These are phyloP conservation scores for Pediacus dermestoides DNA, from an alignment of 2,888 invertebrate genomes.

Conservation along the genomic window DNA sequence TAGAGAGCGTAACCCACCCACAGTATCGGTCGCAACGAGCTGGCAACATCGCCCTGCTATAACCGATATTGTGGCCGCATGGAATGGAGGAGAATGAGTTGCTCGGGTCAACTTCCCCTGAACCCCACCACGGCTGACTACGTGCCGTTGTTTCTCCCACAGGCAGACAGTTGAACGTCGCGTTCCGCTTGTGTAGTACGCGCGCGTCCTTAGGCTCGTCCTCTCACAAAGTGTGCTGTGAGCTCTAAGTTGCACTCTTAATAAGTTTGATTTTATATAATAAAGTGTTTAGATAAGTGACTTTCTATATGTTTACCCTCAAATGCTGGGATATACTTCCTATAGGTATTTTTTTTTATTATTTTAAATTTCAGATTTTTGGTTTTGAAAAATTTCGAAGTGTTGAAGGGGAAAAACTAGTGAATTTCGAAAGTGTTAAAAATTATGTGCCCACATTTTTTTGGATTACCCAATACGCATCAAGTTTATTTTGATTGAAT, in stretches of 20 bases:
- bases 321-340: slow-evolving; percentile 67
- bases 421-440: not conserved
- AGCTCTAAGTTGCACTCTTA: slow-evolving; percentile 15
- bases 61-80: slow-evolving; percentile 54
- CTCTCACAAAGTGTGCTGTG: slow-evolving; percentile 17
- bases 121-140: slow-evolving; percentile 49
- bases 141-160: slow-evolving; percentile 62
- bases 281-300: slow-evolving; percentile 33
- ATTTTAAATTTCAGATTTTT: slow-evolving; percentile 17
- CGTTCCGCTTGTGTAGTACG: slow-evolving; percentile 32
- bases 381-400: not conserved
- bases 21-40: slow-evolving; percentile 42
- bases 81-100: slow-evolving; percentile 49
- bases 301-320: slow-evolving; percentile 55
- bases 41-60: slow-evolving; percentile 43
- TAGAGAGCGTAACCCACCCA: slow-evolving; percentile 41
- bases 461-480: too few species aligned
- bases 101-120: slow-evolving; percentile 55
- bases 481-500: too few species aligned
- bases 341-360: slow-evolving; percentile 52
- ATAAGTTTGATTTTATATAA: slow-evolving; percentile 27
- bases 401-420: not conserved
- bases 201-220: slow-evolving; percentile 14
- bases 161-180: slow-evolving; percentile 50
- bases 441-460: not conserved